Evolutionary conservation across 2,888 invertebrate species (phyloP).

Genomic region (Timandra comae): DNA sequence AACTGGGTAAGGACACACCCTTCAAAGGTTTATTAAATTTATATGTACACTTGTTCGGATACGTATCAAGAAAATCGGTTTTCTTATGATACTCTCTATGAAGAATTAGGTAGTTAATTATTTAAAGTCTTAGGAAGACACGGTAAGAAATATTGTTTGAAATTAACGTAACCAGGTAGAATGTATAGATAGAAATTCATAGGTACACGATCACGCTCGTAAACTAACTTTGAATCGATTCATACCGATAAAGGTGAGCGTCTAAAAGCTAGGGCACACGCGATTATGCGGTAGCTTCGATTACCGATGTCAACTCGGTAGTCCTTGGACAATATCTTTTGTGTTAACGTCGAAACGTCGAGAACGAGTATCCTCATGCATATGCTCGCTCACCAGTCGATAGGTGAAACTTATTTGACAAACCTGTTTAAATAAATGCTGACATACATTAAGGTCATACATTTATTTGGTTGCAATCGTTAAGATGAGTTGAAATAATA

Average conservation of each 20-base stretch:
- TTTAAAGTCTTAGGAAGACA: no score
- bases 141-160: no score
- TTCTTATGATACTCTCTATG: no score
- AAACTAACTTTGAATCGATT: constrained; percentile 45
- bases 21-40: no score
- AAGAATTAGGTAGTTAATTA: no score
- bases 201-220: constrained; percentile 42
- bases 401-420: not conserved
- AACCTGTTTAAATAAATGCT: constrained; percentile 3
- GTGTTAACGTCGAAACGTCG: constrained; percentile 12
- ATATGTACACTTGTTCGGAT: no score
- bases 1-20: not conserved
- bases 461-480: no score
- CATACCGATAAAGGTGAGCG: constrained; percentile 37
- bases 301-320: constrained; percentile 14
- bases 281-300: constrained; percentile 30
- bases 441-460: not conserved
- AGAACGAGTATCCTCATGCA: not conserved
- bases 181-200: constrained; percentile 36
- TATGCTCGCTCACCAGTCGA: not conserved
- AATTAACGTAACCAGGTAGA: no score
- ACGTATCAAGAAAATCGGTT: no score
- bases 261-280: constrained; percentile 32
- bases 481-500: no score
- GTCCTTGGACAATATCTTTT: constrained; percentile 33